Percentiles rank a stretch among this genome's conserved stretches.
phyloP scores from a whole-genome alignment of 1,140 invertebrate species.

The Drosophila ohnishii region DNA sequence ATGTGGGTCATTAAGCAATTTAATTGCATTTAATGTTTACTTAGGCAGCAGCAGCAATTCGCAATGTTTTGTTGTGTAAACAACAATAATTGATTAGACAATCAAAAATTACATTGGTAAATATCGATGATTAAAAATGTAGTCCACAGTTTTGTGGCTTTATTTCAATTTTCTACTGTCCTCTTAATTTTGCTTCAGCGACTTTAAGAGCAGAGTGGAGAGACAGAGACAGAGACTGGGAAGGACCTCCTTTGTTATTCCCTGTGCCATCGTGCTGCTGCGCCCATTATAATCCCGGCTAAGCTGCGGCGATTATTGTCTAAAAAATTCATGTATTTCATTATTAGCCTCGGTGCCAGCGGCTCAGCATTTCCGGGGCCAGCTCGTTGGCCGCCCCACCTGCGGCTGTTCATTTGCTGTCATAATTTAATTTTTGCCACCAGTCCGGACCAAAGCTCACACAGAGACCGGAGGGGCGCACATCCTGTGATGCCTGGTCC shows the following conservation, averaged over 20 bases:
- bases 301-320: slow-evolving; percentile 76
- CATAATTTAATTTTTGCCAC: slow-evolving; percentile 80
- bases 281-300: slow-evolving; percentile 67
- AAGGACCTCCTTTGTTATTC: slow-evolving; percentile 27
- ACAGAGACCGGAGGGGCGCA: slow-evolving; percentile 29
- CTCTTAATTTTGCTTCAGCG: neutral
- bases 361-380: slow-evolving; percentile 62
- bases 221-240: neutral
- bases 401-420: slow-evolving; percentile 74
- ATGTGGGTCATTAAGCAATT: slow-evolving; percentile 65
- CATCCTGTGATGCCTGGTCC: slow-evolving; percentile 43
- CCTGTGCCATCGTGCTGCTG: slow-evolving; percentile 28
- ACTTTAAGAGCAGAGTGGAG: slow-evolving; percentile 22
- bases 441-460: slow-evolving; percentile 39
- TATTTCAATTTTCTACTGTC: slow-evolving; percentile 4
- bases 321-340: slow-evolving; percentile 81
- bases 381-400: slow-evolving; percentile 31
- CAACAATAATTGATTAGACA: slow-evolving; percentile 71
- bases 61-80: slow-evolving; percentile 43
- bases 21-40: slow-evolving; percentile 73
- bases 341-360: slow-evolving; percentile 63
- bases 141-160: neutral
- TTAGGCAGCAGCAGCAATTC: slow-evolving; percentile 23
- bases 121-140: slow-evolving; percentile 50
- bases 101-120: slow-evolving; percentile 46